These are phyloP conservation scores for Drosophila athabasca DNA, from an alignment of 1,140 invertebrate genomes.

Conservation along the genomic window DNA sequence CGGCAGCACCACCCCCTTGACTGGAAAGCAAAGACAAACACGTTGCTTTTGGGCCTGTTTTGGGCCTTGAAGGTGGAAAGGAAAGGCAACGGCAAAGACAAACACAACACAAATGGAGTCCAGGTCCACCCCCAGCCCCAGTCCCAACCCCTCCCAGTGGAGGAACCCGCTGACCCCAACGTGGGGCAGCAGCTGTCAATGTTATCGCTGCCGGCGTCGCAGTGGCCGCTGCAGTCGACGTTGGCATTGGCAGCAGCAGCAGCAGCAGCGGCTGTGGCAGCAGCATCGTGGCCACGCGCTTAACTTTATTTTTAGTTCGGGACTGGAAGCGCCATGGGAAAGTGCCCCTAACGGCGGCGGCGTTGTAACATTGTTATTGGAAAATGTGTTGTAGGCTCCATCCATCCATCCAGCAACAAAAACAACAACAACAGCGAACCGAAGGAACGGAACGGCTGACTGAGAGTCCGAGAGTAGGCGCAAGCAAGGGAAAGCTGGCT, in stretches of 20 bases:
- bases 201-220: slow-evolving; percentile 58
- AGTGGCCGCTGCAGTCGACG: slow-evolving; percentile 16
- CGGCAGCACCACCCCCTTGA: not conserved
- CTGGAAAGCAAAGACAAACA: slow-evolving; percentile 79
- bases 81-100: slow-evolving; percentile 47
- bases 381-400: slow-evolving; percentile 69
- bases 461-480: slow-evolving; percentile 44
- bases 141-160: not conserved
- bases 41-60: slow-evolving; percentile 61
- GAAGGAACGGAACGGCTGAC: too few relatives aligned
- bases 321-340: slow-evolving; percentile 71
- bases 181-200: slow-evolving; percentile 67
- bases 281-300: slow-evolving; percentile 68
- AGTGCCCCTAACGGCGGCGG: slow-evolving; percentile 39
- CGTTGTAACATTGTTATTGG: slow-evolving; percentile 77
- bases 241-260: slow-evolving; percentile 14
- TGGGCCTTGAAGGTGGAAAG: slow-evolving; percentile 53
- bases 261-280: slow-evolving; percentile 33
- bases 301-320: slow-evolving; percentile 81
- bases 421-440: slow-evolving; percentile 19
- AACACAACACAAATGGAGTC: slow-evolving; percentile 34
- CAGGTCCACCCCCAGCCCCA: slow-evolving; percentile 23
- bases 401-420: slow-evolving; percentile 7
- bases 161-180: slow-evolving; percentile 56
- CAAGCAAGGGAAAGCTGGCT: slow-evolving; percentile 58